Conservation (phyloP, 2,888 invertebrate species). For the Tipula lateralis region DNA sequence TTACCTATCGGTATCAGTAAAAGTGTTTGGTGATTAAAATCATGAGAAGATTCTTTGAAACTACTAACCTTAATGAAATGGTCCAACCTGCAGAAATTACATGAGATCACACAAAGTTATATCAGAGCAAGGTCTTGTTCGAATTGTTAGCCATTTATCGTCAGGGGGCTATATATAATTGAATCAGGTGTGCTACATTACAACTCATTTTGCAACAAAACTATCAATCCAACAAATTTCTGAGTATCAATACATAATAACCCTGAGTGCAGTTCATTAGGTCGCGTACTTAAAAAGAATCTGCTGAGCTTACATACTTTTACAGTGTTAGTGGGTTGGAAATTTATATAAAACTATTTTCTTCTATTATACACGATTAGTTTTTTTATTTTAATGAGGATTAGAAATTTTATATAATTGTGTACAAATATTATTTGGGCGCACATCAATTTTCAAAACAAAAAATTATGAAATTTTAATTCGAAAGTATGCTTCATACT, state of each 20-base stretch:
- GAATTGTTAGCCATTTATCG: no score
- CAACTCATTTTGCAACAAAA: not conserved
- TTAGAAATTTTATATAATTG: not conserved
- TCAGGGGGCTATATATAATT: no score
- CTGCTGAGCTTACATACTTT: not conserved
- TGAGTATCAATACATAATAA: not conserved
- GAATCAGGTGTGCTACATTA: not conserved
- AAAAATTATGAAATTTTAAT: not conserved
- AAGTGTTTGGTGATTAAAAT: no score
- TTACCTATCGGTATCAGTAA: no score
- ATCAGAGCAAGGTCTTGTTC: no score
- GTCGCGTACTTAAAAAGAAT: not conserved
- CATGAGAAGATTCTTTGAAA: no score
- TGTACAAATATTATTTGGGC: not conserved
- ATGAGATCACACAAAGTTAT: no score
- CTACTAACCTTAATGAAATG: no score
- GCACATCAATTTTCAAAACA: not conserved
- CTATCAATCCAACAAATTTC: not conserved
- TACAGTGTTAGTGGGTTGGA: not conserved
- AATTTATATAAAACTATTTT: not conserved
- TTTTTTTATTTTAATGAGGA: not conserved
- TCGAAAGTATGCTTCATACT: not conserved
- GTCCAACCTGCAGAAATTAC: no score
- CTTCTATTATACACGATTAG: not conserved
- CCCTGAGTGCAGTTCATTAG: not conserved